Evolutionary conservation across 2,797 vertebrate genomes (phyloP).

Genomic region (Bovichtus variegatus): DNA sequence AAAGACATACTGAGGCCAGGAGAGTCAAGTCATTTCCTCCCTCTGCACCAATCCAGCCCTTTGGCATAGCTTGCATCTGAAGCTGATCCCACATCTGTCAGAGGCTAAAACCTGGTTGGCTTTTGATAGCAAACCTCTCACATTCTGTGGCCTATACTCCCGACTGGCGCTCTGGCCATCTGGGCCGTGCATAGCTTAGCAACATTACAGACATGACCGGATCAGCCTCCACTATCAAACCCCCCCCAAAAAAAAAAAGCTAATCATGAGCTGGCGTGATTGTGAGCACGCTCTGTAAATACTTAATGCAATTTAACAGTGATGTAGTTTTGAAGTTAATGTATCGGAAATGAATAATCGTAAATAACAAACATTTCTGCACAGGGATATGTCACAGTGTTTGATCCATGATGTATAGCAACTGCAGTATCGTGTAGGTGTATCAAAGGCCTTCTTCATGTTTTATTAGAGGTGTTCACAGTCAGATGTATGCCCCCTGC

Average conservation of each 20-base stretch:
- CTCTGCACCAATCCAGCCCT: constrained; percentile 67
- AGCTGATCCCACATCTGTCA: constrained; percentile 77
- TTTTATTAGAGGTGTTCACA: constrained; percentile 75
- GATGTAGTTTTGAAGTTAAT: constrained; percentile 21
- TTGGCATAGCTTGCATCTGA: constrained; percentile 73
- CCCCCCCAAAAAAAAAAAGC: constrained; percentile 20
- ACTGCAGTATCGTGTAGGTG: constrained; percentile 39
- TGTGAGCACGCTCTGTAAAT: constrained; percentile 8
- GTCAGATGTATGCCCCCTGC: constrained; percentile 62
- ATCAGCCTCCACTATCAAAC: constrained; percentile 37
- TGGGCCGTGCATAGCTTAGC: constrained; percentile 46
- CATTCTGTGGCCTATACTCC: constrained; percentile 51
- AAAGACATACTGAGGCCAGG: constrained; percentile 70
- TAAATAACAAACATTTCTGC: constrained; percentile 38
- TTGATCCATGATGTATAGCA: constrained; percentile 42
- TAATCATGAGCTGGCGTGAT: constrained; percentile 29
- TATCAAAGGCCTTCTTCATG: constrained; percentile 71
- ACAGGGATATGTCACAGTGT: constrained; percentile 12
- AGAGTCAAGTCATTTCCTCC: constrained; percentile 80
- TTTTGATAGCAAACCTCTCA: constrained; percentile 69
- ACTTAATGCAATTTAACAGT: constrained; percentile 23
- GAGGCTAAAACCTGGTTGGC: constrained; percentile 70
- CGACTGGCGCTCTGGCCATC: constrained; percentile 41
- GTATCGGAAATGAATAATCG: constrained; percentile 27
- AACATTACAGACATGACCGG: constrained; percentile 68